Evolutionary conservation across 2,888 invertebrate genomes (phyloP).

Genomic region (Autographa gamma): DNA sequence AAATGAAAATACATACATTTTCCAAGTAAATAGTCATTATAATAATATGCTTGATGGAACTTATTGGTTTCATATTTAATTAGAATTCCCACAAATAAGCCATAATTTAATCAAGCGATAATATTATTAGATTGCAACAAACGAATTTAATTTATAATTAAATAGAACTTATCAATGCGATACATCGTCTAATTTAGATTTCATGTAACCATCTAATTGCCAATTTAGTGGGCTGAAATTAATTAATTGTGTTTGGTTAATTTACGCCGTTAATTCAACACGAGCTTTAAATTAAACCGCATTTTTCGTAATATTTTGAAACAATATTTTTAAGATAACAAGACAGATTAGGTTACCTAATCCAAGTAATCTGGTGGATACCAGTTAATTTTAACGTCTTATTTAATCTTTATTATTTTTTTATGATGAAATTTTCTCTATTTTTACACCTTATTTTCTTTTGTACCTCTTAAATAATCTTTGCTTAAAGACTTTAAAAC

Average conservation of each 20-base stretch:
- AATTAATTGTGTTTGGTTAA: slow-evolving; percentile 32
- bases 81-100: too few species aligned
- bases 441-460: too few species aligned
- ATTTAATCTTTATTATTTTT: too few species aligned
- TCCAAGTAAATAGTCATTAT: too few species aligned
- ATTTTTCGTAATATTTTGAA: background rate
- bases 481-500: too few species aligned
- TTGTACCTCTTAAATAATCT: too few species aligned
- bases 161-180: slow-evolving; percentile 25
- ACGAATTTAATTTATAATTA: slow-evolving; percentile 8
- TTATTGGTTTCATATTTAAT: too few species aligned
- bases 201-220: slow-evolving; percentile 21
- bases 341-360: background rate
- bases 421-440: too few species aligned
- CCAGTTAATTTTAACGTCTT: background rate
- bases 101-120: background rate
- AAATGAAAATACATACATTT: too few species aligned
- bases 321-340: background rate
- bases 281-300: slow-evolving; percentile 14
- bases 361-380: background rate
- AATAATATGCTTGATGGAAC: too few species aligned
- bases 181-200: slow-evolving; percentile 36
- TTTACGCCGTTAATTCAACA: slow-evolving; percentile 33
- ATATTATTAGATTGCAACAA: background rate
- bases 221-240: slow-evolving; percentile 20